Conservation (phyloP, 2,797 vertebrate genomes). For the Chelon auratus region DNA sequence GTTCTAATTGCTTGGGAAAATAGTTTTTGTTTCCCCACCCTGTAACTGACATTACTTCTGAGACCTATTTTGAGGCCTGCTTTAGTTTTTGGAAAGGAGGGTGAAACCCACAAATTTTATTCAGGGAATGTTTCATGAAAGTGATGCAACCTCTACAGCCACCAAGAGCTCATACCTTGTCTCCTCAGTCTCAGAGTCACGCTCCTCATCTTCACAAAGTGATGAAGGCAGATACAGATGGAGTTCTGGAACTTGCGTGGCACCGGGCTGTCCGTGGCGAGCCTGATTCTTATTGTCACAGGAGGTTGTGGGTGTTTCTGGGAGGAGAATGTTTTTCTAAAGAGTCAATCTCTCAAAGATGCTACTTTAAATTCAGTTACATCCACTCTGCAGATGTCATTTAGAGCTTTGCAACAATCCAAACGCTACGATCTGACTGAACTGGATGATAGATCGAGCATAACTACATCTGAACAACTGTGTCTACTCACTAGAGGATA, state of each 20-base stretch:
- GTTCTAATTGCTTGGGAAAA: constrained; percentile 64
- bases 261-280: not conserved
- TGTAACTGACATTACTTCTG: constrained; percentile 65
- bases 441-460: constrained; percentile 19
- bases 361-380: constrained; percentile 27
- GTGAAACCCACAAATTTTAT: constrained; percentile 51
- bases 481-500: constrained; percentile 25
- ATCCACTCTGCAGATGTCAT: constrained; percentile 56
- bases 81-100: constrained; percentile 54
- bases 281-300: not conserved
- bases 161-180: constrained; percentile 34
- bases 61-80: constrained; percentile 45
- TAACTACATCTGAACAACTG: constrained; percentile 46
- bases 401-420: constrained; percentile 21
- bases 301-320: constrained; percentile 37
- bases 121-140: constrained; percentile 27
- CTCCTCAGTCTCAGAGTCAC: constrained; percentile 5
- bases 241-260: constrained; percentile 44
- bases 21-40: constrained; percentile 62
- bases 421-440: constrained; percentile 18
- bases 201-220: constrained; percentile 54
- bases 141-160: constrained; percentile 16
- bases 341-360: constrained; percentile 28
- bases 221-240: constrained; percentile 75
- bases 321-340: constrained; percentile 26